Evolutionary conservation across 2,888 invertebrate genomes (phyloP), one percentile per base, ranked within the genome.

Genomic region (Iselma pallidipennis): DNA sequence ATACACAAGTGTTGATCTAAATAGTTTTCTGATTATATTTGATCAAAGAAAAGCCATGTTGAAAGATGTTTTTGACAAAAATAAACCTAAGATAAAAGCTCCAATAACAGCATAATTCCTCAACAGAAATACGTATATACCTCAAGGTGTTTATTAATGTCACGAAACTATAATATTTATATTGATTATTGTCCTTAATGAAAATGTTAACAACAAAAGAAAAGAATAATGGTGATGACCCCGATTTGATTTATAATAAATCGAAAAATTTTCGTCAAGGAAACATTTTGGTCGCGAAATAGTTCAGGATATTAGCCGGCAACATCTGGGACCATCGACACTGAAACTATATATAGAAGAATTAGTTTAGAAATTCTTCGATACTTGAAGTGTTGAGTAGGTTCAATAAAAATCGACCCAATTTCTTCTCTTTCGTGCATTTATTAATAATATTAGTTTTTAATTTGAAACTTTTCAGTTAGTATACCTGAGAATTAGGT

Each of bases 321-420:
- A 58, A 62, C 62, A 62, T 58, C 58, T 62, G 62, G 52, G 58
- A 62, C 55, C 14, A 55, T 58, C 52, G 42, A 31, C 26, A 14
- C 12, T 45, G 26, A 55, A 37, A 60, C 60, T 55, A n/a, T n/a
- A n/a, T n/a, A n/a, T n/a, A 60, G 26, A 49, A 52, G 37, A 49
- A 58, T 55, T 59, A 59, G 59, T 59, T 59, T 63, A 25, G 10
- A 56, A 55, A 55, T 62, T 61, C 53, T 61, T 58, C 62, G 61
- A 62, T 62, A 57, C 42, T 56, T 52, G 25, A 55, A 50, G 25
- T 29, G 33, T 49, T 33, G n/a, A n/a, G n/a, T n/a, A n/a, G n/a
- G n/a, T n/a, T n/a, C 14, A 49, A 19, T 10, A 37, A 57, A 57
- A 58, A 23, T 33, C n/a, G 14, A n/a, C n/a, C 4, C n/a, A n/a